These are phyloP conservation scores for Portevinia maculata DNA, from an alignment of 2,888 invertebrate genomes.

Conservation along the genomic window DNA sequence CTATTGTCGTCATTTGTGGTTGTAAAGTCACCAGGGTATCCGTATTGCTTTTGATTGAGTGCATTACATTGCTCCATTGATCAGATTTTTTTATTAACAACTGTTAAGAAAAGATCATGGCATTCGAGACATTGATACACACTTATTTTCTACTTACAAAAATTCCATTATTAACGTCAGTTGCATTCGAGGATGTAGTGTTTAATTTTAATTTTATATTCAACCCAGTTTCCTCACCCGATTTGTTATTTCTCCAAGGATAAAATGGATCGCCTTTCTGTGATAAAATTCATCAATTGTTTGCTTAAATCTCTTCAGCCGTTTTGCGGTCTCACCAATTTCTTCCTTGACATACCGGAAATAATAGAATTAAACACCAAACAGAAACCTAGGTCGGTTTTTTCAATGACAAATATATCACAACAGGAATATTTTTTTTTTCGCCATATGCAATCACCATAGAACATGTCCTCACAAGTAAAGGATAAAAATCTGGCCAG, in stretches of 20 bases:
- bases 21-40: conserved; percentile 78
- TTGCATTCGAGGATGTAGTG: conserved; percentile 62
- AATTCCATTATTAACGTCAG: conserved; percentile 74
- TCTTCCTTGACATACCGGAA: conserved; percentile 60
- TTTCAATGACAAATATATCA: conserved; percentile 82
- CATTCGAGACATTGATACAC: background rate
- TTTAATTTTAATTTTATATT: conserved; percentile 75
- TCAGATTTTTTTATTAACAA: conserved; percentile 78
- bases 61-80: conserved; percentile 76
- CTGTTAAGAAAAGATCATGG: no score
- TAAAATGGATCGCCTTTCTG: conserved; percentile 75
- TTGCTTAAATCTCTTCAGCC: background rate
- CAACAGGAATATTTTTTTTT: conserved; percentile 81
- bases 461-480: conserved; percentile 82
- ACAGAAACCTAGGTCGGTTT: conserved; percentile 83
- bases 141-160: conserved; percentile 74
- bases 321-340: conserved; percentile 62
- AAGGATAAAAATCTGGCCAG: conserved; percentile 76
- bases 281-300: background rate
- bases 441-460: conserved; percentile 82
- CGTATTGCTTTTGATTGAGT: conserved; percentile 78
- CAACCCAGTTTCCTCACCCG: conserved; percentile 78
- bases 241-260: conserved; percentile 78
- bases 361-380: conserved; percentile 83
- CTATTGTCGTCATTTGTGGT: conserved; percentile 79